These are phyloP conservation scores for Scalopus aquaticus DNA, from an alignment of 2,113 vertebrate species.

Conservation along the genomic window DNA sequence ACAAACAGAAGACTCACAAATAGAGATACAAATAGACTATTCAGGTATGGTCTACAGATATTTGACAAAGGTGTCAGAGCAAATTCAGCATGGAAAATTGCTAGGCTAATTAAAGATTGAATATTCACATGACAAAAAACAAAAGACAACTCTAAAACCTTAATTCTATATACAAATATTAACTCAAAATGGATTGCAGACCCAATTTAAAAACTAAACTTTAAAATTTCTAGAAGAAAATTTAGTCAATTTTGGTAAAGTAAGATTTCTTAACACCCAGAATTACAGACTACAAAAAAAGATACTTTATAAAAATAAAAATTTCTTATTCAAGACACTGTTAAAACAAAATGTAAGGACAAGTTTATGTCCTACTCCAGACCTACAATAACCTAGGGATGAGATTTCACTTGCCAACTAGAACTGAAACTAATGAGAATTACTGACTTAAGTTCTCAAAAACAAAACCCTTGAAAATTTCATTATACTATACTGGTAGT, in stretches of 20 bases:
- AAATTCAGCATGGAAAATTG: not conserved
- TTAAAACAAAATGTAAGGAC: not conserved
- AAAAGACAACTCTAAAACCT: not conserved
- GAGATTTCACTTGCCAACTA: not conserved
- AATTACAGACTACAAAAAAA: not conserved
- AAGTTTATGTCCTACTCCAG: not conserved
- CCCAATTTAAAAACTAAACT: not conserved
- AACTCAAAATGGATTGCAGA: not conserved
- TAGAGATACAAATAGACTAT: not conserved
- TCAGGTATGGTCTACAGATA: not conserved
- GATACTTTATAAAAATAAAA: not conserved
- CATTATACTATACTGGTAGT: not conserved
- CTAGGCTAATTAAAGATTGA: not conserved
- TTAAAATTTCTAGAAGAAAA: constrained; percentile 30
- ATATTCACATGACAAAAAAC: not conserved
- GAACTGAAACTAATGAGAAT: not conserved
- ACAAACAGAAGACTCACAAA: not conserved
- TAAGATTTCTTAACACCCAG: not conserved
- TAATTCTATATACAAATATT: not conserved
- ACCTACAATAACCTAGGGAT: not conserved
- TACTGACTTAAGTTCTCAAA: not conserved
- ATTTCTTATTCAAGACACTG: not conserved
- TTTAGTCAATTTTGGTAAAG: not conserved
- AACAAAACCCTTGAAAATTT: not conserved
- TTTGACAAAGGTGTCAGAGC: not conserved